Conservation (phyloP, 2,797 vertebrate species). For the Hyperoplus lanceolatus region DNA sequence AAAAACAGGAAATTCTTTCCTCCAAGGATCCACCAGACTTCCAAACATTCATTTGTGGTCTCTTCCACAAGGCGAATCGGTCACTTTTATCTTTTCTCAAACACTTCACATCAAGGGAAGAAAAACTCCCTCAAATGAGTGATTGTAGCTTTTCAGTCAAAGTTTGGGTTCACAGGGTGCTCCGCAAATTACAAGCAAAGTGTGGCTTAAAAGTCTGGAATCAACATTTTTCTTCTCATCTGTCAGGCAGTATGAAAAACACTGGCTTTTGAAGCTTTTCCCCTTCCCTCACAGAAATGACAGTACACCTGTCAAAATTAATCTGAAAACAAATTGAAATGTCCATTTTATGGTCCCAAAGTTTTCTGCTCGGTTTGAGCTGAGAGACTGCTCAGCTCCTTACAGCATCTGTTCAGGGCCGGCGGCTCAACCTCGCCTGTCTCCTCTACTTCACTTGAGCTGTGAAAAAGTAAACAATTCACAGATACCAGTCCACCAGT, state of each 20-base stretch:
- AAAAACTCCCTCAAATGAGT: conserved; percentile 8
- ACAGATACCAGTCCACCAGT: conserved; percentile 55
- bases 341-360: not conserved
- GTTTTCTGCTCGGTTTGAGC: conserved; percentile 17
- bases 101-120: conserved; percentile 24
- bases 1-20: conserved; percentile 23
- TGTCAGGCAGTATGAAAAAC: not conserved
- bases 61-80: conserved; percentile 11
- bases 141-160: conserved; percentile 24
- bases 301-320: conserved; percentile 35
- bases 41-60: conserved; percentile 45
- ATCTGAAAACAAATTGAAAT: conserved; percentile 10
- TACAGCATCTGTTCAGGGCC: conserved; percentile 36
- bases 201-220: not conserved
- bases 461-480: conserved; percentile 58
- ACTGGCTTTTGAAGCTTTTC: not conserved
- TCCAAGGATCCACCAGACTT: conserved; percentile 32
- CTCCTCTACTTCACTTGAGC: conserved; percentile 57
- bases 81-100: conserved; percentile 37
- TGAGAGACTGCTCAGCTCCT: conserved; percentile 12
- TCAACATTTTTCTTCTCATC: conserved; percentile 10
- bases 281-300: not conserved
- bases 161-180: conserved; percentile 17
- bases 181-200: not conserved
- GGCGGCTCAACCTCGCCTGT: conserved; percentile 46